Evolutionary conservation across 1,140 invertebrate species (phyloP).

Genomic region (Diabrotica virgifera): DNA sequence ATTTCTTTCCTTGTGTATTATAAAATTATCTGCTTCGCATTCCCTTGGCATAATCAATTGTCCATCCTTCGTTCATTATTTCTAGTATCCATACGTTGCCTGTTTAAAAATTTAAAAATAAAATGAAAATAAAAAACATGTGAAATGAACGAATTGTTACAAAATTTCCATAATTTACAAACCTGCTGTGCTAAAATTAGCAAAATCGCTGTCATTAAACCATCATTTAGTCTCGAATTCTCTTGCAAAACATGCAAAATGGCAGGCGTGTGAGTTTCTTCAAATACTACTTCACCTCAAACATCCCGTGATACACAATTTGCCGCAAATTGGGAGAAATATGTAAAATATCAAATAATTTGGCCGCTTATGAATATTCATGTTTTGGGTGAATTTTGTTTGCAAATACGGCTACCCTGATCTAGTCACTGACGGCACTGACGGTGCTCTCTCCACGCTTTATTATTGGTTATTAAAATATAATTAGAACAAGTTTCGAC

Average conservation of each 20-base stretch:
- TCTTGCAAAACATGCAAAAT: not conserved
- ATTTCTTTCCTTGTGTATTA: no score
- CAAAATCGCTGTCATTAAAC: not conserved
- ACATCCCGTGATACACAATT: conserved; percentile 4
- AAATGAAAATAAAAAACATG: no score
- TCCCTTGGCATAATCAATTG: no score
- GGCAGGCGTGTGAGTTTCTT: not conserved
- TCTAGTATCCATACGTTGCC: no score
- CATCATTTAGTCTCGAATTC: not conserved
- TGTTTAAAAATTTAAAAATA: no score
- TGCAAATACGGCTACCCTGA: conserved; percentile 25
- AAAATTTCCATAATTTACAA: not conserved
- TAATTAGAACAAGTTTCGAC: conserved; percentile 23
- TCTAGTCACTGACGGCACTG: conserved; percentile 13
- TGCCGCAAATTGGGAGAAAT: conserved; percentile 16
- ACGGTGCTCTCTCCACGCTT: conserved; percentile 19
- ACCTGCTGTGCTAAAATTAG: not conserved
- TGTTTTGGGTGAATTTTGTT: conserved; percentile 20
- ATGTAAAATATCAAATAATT: conserved; percentile 30
- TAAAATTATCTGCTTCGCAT: no score
- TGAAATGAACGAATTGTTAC: no score
- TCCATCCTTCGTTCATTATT: no score
- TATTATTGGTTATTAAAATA: conserved; percentile 32
- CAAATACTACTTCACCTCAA: not conserved
- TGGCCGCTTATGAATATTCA: conserved; percentile 26